Evolutionary conservation across 1,140 invertebrate species (phyloP), one percentile per base, ranked within the genome.

Genomic region (Ericerus pela): DNA sequence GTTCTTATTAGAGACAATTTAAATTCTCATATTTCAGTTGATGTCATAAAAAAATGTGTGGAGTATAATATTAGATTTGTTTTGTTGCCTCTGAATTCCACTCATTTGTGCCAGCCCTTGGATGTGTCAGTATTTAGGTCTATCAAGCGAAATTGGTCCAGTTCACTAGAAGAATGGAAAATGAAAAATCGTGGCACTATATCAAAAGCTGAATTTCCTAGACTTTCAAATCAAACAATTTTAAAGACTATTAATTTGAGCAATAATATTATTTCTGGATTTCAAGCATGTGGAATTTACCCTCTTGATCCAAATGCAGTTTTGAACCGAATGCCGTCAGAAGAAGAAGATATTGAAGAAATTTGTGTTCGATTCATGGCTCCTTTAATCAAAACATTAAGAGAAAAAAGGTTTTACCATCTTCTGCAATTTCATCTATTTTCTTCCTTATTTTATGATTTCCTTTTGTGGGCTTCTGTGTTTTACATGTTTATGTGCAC

Each of bases 31-130:
- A 61, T 71, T 16, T 63, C 60, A 30, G 8, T 62, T 10, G 56
- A 68, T 37, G 30, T 70, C 11, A 60, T 71, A 18, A 59, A 64
- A 36, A 11, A 56, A 18, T 68, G 66, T 33, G 43, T 58, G 30
- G 57, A 64, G 62, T 62, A 70, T 47, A 60, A 70, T 53, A 67
- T 72, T n/a, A n/a, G n/a, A n/a, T n/a, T n/a, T n/a, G n/a, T n/a
- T n/a, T n/a, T n/a, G n/a, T n/a, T n/a, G n/a, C n/a, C n/a, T n/a
- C n/a, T n/a, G n/a, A n/a, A n/a, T n/a, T n/a, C n/a, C n/a, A n/a
- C n/a, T n/a, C n/a, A n/a, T n/a, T n/a, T n/a, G n/a, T n/a, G n/a
- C n/a, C n/a, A n/a, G n/a, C n/a, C n/a, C n/a, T n/a, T n/a, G n/a
- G n/a, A n/a, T n/a, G n/a, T n/a, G n/a, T n/a, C n/a, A n/a, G n/a